These are phyloP conservation scores for Trichopria drosophilae DNA, from an alignment of 2,888 invertebrate species.

Conservation along the genomic window DNA sequence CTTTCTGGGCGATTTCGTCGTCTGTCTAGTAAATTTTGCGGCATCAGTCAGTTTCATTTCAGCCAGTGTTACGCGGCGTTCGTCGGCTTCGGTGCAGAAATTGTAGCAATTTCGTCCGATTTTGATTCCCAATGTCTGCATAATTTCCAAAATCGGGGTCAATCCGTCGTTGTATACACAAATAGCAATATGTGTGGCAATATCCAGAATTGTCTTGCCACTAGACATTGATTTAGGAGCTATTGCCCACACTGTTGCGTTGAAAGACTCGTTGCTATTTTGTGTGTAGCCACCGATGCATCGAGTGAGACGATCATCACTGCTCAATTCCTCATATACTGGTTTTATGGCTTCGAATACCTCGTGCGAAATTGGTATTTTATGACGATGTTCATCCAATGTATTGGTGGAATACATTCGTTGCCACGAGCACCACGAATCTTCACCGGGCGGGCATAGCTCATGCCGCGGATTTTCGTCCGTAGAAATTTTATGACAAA, in stretches of 20 bases:
- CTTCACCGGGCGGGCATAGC: constrained; percentile 20
- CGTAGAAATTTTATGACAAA: constrained; percentile 30
- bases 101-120: constrained; percentile 20
- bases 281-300: no score
- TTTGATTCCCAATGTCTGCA: constrained; percentile 12
- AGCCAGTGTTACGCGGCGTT: no score
- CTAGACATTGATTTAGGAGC: constrained; percentile 26
- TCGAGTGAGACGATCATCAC: constrained; percentile 23
- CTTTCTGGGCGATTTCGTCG: constrained; percentile 9
- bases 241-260: constrained; percentile 24
- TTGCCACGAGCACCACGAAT: constrained; percentile 33
- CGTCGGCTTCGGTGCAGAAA: no score
- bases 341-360: constrained; percentile 35
- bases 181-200: constrained; percentile 17
- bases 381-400: constrained; percentile 20
- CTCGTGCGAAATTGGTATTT: constrained; percentile 11
- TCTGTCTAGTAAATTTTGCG: no score
- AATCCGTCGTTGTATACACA: constrained; percentile 19
- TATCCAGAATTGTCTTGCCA: constrained; percentile 24
- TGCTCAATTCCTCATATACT: constrained; percentile 29
- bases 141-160: constrained; percentile 15
- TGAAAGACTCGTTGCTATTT: constrained; percentile 30
- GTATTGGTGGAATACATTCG: constrained; percentile 21
- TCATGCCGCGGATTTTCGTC: constrained; percentile 32
- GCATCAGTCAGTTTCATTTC: no score